These are phyloP conservation scores for Miniopterus natalensis DNA, from an alignment of 2,113 vertebrate species.

Conservation along the genomic window DNA sequence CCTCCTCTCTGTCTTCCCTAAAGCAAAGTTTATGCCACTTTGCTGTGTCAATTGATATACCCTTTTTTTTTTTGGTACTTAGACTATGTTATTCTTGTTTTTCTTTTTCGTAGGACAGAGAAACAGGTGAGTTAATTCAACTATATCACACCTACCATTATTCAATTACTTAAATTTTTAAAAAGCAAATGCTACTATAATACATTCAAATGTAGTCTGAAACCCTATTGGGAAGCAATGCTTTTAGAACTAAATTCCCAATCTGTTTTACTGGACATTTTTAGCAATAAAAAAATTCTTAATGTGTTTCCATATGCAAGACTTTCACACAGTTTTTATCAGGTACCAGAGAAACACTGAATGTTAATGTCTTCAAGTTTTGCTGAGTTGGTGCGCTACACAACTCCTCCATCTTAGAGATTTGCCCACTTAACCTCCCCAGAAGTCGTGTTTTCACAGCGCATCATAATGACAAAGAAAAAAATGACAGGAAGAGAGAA, in stretches of 20 bases:
- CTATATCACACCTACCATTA: conserved; percentile 50
- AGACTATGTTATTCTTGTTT: neutral
- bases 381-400: conserved; percentile 48
- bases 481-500: conserved; percentile 11
- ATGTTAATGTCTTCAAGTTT: conserved; percentile 44
- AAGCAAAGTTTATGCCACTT: conserved; percentile 56
- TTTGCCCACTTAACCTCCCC: conserved; percentile 37
- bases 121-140: conserved; percentile 72
- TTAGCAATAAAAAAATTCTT: conserved; percentile 69
- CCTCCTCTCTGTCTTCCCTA: neutral
- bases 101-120: conserved; percentile 66
- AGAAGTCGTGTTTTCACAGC: conserved; percentile 59
- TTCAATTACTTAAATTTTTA: conserved; percentile 61
- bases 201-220: conserved; percentile 40
- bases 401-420: conserved; percentile 22
- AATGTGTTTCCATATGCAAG: conserved; percentile 78
- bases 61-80: conserved; percentile 65
- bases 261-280: conserved; percentile 63
- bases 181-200: conserved; percentile 71
- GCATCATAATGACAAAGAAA: conserved; percentile 5
- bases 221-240: neutral
- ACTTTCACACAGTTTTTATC: conserved; percentile 78
- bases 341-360: conserved; percentile 69
- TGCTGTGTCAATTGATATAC: neutral
- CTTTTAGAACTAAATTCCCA: conserved; percentile 72